Percentiles rank a stretch among this genome's conserved stretches.
Conservation (phyloP, 2,113 vertebrate species). For the Daboia siamensis region DNA sequence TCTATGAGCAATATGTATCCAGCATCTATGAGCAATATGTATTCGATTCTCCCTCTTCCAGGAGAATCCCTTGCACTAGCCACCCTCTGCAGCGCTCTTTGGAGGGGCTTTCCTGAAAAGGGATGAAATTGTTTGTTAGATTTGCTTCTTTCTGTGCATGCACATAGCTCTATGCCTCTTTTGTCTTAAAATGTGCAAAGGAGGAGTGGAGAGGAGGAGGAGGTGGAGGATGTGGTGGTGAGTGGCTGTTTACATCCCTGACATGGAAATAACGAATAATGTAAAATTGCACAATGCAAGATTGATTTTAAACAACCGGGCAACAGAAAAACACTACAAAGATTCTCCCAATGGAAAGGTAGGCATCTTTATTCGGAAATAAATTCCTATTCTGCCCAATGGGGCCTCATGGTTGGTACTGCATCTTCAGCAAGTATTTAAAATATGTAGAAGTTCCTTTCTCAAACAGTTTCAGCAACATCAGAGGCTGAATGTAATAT, state of each 20-base stretch:
- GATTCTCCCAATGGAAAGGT: neutral
- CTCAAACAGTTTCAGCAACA: neutral
- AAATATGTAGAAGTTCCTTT: neutral
- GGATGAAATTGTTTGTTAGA: neutral
- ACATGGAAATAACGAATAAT: neutral
- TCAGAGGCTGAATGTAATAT: neutral
- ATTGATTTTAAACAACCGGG: neutral
- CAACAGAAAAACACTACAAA: neutral
- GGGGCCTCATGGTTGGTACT: neutral
- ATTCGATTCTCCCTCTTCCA: neutral
- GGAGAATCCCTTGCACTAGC: neutral
- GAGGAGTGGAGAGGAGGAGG: neutral
- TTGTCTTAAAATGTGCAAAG: neutral
- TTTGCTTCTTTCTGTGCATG: neutral
- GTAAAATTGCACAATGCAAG: neutral
- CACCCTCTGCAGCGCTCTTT: too few relatives aligned
- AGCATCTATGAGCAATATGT: neutral
- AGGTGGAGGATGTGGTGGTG: neutral
- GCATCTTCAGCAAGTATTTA: neutral
- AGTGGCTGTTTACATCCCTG: neutral
- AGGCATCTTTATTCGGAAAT: too few relatives aligned
- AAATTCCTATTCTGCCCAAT: too few relatives aligned
- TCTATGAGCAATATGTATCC: neutral
- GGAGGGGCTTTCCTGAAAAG: neutral
- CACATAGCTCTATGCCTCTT: too few relatives aligned